phyloP scores from a whole-genome alignment of 2,113 vertebrate species.

The Ranitomeya imitator region DNA sequence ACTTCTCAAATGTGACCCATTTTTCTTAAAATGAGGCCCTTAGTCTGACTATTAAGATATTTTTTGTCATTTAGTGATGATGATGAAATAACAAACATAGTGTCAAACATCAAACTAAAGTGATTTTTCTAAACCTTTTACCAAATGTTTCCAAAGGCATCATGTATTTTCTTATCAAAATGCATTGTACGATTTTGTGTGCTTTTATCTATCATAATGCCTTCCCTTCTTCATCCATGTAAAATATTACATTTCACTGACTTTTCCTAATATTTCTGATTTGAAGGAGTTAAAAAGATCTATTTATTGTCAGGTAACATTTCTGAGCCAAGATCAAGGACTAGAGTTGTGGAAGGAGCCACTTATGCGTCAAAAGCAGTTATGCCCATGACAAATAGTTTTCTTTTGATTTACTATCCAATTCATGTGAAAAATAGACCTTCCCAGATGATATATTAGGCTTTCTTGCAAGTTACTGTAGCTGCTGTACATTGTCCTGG shows the following conservation, averaged over 20 bases:
- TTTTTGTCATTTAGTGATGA: no score
- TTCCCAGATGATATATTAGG: conserved; percentile 56
- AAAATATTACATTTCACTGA: not conserved
- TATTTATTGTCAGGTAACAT: conserved; percentile 51
- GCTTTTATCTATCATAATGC: not conserved
- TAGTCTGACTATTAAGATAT: no score
- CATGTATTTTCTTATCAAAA: not conserved
- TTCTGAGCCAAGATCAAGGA: conserved; percentile 54
- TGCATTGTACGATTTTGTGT: not conserved
- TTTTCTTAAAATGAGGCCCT: no score
- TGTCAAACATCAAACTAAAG: not conserved
- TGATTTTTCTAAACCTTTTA: not conserved
- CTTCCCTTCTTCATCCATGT: not conserved
- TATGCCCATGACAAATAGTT: conserved; percentile 54
- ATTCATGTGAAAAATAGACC: conserved; percentile 55
- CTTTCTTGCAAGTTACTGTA: conserved; percentile 44
- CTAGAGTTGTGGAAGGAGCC: conserved; percentile 46
- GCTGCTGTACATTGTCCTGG: conserved; percentile 18
- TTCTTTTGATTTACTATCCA: conserved; percentile 59
- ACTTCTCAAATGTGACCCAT: no score
- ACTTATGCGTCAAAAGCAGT: conserved; percentile 54
- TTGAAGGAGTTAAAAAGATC: conserved; percentile 30
- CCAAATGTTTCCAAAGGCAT: not conserved
- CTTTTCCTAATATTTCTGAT: not conserved
- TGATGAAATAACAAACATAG: no score